Evolutionary conservation across 2,113 vertebrate genomes (phyloP), one percentile per base, ranked within the genome.

Genomic region (Ptilonorhynchus violaceus): DNA sequence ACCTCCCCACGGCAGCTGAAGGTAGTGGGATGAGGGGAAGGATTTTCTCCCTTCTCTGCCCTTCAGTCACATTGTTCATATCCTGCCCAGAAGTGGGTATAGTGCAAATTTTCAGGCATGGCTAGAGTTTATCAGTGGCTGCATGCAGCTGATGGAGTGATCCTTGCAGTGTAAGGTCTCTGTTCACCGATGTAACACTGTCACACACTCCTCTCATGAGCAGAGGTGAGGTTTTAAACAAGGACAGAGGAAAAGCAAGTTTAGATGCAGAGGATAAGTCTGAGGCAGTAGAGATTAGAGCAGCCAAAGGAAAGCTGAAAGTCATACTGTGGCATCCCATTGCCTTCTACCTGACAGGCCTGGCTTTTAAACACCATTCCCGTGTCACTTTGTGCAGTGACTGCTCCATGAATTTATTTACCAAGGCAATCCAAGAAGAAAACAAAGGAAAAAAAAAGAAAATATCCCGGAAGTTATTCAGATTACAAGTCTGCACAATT

Each of bases 401-500:
- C 47, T 78, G 42, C 69, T 78, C 83, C 73, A 27, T 37, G 56
- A 89, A 92, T 89, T 92, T 81, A 93, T 95, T 96, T 94, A 91
- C 69, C 76, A 82, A 78, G 31, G 76, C 64, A 89, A 92, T 94
- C 73, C 62, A 78, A 74, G 56, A 62, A 35, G 7, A 33, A 59
- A 79, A 30, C 13, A 59, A 56, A 44, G 22, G 37, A 39, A 20
- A 6, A 19, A 39, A 53, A 73, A 42, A 60, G 2, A n/a, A 39
- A 42, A 76, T 4, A 93, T 31, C 15, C 82, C 94, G 88, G 73
- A 96, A 93, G 70, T 95, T 94, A 53, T 73, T 95, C 91, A 69
- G 69, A 94, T 96, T 93, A 95, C 88, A 96, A 83, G 75, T 42
- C 85, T 81, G 44, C 1, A 5, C 95, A 97, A 96, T 97, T 96